Evolutionary conservation across 2,888 invertebrate species (phyloP), one percentile per base, ranked within the genome.

Genomic region (Eurytoma adleriae): DNA sequence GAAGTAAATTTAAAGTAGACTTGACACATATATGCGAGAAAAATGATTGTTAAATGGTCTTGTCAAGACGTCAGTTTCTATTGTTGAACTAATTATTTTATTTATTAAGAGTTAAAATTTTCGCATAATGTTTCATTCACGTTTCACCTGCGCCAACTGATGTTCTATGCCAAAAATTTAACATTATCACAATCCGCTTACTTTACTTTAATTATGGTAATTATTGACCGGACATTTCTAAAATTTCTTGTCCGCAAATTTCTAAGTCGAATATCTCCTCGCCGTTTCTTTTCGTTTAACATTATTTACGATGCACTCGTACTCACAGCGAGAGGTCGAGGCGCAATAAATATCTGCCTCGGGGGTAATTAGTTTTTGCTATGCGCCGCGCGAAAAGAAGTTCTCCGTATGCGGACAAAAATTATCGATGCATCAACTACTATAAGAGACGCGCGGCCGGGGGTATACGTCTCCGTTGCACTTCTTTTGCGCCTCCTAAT

Each of bases 281-380:
- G 30, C 16, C 13, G 52, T 20, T 78, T 67, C 62, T 62, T 68
- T 18, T 64, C 40, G 75, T 27, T 64, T 59, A 52, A 48, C 50
- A 74, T 73, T 73, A 73, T 57, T 50, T n/a, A 68, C 56, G 61
- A 72, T 61, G 64, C 24, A 56, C n/a, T 3, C 30, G 20, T 40
- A 7, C 48, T 40, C 76, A 18, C 74, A 79, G 73, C 73, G 18
- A 66, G 71, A 52, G 48, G 14, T 50, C 78, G 14, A 13, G 14
- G 27, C 14, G 14, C 50, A 74, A 79, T 79, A 79, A 79, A 79
- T 79, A 79, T 74, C 74, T 75, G 70, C 75, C 40, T 40, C 69
- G 50, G n/a, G 18, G 64, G 82, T 82, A 82, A 82, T 82, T 82
- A 82, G 69, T 82, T 79, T 79, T 82, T 82, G 73, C 72, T 18